These are phyloP conservation scores for Eulemur mongoz DNA, from an alignment of 2,797 vertebrate species.

Conservation along the genomic window DNA sequence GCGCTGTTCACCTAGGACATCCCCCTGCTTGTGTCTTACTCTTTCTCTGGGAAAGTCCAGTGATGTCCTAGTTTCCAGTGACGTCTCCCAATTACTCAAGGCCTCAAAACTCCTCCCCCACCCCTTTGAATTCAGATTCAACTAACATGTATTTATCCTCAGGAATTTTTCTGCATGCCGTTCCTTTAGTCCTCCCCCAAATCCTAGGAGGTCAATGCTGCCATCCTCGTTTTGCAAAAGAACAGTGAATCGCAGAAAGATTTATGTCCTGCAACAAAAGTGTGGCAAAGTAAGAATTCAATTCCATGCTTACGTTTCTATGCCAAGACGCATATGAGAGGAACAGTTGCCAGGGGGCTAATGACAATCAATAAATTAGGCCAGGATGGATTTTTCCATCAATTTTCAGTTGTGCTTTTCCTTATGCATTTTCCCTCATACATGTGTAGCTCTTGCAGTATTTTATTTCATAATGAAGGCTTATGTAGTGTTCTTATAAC, in stretches of 20 bases:
- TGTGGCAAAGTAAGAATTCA: not conserved
- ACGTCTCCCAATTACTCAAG: not conserved
- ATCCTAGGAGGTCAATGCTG: not conserved
- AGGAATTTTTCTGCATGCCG: rapidly evolving
- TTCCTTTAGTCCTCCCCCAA: too few species aligned
- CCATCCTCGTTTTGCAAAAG: not conserved
- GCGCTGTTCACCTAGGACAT: rapidly evolving
- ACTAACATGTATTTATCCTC: rapidly evolving
- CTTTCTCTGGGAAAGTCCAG: not conserved
- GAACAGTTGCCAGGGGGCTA: not conserved
- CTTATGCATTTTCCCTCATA: not conserved
- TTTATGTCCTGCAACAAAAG: not conserved
- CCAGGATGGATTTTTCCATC: not conserved
- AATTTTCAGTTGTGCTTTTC: not conserved
- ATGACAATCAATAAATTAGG: not conserved
- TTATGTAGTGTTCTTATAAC: rapidly evolving
- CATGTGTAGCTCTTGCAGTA: not conserved
- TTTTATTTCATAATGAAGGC: not conserved
- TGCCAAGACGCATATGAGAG: not conserved
- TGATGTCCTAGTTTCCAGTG: rapidly evolving
- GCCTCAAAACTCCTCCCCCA: not conserved
- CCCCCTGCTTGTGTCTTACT: not conserved
- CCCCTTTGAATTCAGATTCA: not conserved
- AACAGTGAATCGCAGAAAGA: not conserved
- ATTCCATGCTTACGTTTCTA: rapidly evolving